phyloP scores from a whole-genome alignment of 2,113 vertebrate genomes.

The Cnemophilus loriae region DNA sequence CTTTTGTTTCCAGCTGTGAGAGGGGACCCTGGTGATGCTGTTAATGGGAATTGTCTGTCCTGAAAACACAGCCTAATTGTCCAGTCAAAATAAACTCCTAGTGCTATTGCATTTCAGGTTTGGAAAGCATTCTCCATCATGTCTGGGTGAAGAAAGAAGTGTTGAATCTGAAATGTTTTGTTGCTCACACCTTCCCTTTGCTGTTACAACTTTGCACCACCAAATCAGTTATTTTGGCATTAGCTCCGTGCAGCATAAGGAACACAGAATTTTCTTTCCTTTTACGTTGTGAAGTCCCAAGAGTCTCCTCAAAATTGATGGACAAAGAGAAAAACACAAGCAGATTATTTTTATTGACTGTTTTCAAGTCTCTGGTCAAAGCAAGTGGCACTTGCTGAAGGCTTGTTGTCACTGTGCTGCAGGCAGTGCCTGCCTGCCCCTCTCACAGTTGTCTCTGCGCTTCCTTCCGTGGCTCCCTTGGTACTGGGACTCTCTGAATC shows the following conservation, averaged over 20 bases:
- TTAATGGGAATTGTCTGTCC: conserved; percentile 2
- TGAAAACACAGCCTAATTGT: background rate
- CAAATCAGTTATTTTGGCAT: background rate
- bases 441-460: accelerated
- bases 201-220: background rate
- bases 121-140: background rate
- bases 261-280: background rate
- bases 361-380: background rate
- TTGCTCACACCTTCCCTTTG: background rate
- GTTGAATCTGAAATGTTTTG: background rate
- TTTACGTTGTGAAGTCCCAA: background rate
- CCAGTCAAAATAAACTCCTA: conserved; percentile 27
- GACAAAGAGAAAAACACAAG: background rate
- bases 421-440: background rate
- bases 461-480: background rate
- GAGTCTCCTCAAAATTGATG: background rate
- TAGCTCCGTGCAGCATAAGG: background rate
- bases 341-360: background rate
- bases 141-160: background rate
- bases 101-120: background rate
- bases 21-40: background rate
- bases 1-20: conserved; percentile 21
- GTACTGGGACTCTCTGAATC: background rate
- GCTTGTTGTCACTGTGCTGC: background rate
- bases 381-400: background rate